A percentile compares a stretch with the other conserved stretches of the same genome.
These are phyloP conservation scores for Pteruthius melanotis DNA, from an alignment of 2,113 vertebrate genomes.

Conservation along the genomic window DNA sequence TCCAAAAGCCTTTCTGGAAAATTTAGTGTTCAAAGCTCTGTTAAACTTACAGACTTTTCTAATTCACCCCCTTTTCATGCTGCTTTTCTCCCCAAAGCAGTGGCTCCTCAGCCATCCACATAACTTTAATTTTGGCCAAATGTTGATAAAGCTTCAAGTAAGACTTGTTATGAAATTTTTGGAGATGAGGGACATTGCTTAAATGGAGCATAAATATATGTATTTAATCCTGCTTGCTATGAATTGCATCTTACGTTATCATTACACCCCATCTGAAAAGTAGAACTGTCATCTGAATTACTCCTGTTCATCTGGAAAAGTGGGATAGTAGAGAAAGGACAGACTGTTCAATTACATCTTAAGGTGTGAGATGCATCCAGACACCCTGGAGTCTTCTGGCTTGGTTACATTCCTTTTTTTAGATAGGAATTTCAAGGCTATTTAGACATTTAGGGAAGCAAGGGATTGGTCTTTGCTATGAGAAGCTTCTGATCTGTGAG, in stretches of 20 bases:
- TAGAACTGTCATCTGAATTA: background rate
- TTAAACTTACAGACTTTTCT: background rate
- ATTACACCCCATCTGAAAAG: background rate
- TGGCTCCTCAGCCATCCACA: background rate
- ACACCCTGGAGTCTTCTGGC: background rate
- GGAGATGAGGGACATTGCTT: background rate
- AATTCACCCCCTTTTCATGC: background rate
- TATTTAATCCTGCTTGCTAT: background rate
- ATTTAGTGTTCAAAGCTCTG: background rate
- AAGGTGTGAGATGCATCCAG: background rate
- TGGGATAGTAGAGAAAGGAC: background rate
- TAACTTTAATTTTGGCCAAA: background rate
- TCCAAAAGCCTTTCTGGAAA: background rate
- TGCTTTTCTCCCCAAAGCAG: background rate
- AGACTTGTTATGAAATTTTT: background rate
- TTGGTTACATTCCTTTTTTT: background rate
- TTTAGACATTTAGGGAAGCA: background rate
- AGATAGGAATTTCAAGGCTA: background rate
- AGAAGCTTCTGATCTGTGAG: background rate
- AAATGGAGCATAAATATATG: background rate
- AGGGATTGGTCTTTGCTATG: background rate
- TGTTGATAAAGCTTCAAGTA: background rate
- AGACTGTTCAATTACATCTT: background rate
- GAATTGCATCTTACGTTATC: background rate
- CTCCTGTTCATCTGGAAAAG: slow-evolving; percentile 4